Evolutionary conservation across 2,888 invertebrate species (phyloP).

Genomic region (Yponomeuta cagnagella): DNA sequence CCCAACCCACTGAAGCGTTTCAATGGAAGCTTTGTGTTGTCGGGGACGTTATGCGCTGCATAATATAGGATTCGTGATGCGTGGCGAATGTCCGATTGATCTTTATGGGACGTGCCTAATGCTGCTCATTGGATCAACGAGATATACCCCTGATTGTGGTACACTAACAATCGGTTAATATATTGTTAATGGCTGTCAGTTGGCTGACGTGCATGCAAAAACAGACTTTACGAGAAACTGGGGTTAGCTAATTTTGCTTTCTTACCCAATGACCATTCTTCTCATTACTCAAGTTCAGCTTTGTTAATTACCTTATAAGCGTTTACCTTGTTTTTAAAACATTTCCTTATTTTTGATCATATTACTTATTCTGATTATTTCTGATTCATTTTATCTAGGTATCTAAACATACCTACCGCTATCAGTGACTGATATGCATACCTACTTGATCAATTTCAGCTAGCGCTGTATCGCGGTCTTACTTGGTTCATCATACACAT

Average conservation of each 20-base stretch:
- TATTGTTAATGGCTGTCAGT: too few relatives aligned
- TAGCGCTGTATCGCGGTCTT: neutral
- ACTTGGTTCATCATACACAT: neutral
- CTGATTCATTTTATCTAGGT: neutral
- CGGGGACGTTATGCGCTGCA: constrained; percentile 61
- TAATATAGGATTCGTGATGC: constrained; percentile 40
- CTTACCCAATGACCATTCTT: too few relatives aligned
- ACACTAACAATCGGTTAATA: neutral
- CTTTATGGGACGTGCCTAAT: constrained; percentile 58
- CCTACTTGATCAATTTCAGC: neutral
- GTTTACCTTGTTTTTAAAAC: too few relatives aligned
- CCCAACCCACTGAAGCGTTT: constrained; percentile 15
- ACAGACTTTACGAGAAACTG: too few relatives aligned
- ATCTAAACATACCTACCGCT: too few relatives aligned
- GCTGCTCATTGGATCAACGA: neutral
- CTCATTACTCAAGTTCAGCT: too few relatives aligned
- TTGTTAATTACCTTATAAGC: too few relatives aligned
- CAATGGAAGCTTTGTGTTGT: constrained; percentile 39
- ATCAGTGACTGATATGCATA: too few relatives aligned
- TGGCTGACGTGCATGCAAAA: too few relatives aligned
- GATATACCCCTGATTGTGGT: neutral
- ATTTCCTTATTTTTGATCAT: too few relatives aligned
- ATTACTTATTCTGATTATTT: too few relatives aligned
- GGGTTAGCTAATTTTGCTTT: too few relatives aligned
- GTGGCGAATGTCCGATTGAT: constrained; percentile 72